phyloP scores from a whole-genome alignment of 2,113 vertebrate genomes.

The Xenus cinereus region DNA sequence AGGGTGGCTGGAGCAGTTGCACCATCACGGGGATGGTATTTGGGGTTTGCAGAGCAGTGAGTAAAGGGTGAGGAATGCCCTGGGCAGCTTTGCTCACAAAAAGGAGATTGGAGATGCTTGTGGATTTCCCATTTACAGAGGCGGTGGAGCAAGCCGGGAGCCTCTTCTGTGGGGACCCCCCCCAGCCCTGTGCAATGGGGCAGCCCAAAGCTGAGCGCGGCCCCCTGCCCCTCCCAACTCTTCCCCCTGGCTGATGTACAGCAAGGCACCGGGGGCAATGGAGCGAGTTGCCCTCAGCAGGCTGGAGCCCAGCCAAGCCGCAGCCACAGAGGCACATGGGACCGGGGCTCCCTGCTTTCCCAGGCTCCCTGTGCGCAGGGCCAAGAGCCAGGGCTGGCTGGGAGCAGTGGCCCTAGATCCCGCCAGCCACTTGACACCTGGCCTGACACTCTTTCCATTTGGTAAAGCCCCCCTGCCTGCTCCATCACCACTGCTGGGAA shows the following conservation, averaged over 20 bases:
- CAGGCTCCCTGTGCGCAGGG: neutral
- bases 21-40: neutral
- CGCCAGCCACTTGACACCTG: neutral
- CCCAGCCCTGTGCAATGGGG: neutral
- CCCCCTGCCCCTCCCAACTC: neutral
- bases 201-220: neutral
- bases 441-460: neutral
- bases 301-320: neutral
- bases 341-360: neutral
- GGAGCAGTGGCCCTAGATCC: neutral
- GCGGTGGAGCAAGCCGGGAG: neutral
- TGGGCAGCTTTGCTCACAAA: neutral
- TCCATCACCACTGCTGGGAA: neutral
- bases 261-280: neutral
- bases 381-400: neutral
- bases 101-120: slow-evolving; percentile 6
- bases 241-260: neutral
- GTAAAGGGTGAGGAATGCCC: slow-evolving; percentile 58
- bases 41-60: slow-evolving; percentile 47
- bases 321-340: neutral
- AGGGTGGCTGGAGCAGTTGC: neutral
- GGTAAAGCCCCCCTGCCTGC: neutral
- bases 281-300: neutral
- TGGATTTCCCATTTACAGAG: slow-evolving; percentile 62
- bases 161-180: neutral